phyloP scores from a whole-genome alignment of 2,888 invertebrate species.

The Eupithecia subfuscata region DNA sequence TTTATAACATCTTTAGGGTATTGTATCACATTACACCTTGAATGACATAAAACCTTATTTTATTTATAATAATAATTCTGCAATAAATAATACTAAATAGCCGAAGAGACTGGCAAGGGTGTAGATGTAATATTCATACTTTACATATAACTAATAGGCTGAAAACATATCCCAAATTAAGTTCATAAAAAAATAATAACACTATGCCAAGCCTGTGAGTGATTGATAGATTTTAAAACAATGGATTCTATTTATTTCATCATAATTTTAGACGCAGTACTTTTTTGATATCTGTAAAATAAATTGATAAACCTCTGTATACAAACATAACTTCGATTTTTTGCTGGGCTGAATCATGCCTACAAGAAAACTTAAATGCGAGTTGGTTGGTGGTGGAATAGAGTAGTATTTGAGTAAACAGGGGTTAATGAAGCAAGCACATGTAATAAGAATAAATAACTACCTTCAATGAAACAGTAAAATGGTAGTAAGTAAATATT shows the following conservation, averaged over 20 bases:
- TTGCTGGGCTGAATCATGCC: neutral
- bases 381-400: neutral
- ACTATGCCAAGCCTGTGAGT: neutral
- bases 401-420: neutral
- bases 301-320: neutral
- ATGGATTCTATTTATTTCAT: neutral
- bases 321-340: neutral
- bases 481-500: neutral
- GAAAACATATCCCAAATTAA: neutral
- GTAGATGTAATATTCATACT: neutral
- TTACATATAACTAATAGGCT: neutral
- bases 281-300: neutral
- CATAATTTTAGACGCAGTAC: neutral
- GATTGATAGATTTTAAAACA: neutral
- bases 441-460: conserved; percentile 8
- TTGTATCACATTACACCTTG: neutral
- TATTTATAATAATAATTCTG: neutral
- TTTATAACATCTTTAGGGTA: neutral
- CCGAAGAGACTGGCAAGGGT: neutral
- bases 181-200: neutral
- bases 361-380: neutral
- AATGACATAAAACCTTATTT: conserved; percentile 2
- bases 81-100: neutral
- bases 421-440: neutral
- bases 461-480: neutral